Conservation (phyloP, 2,888 invertebrate genomes). For the Junonia oenone region DNA sequence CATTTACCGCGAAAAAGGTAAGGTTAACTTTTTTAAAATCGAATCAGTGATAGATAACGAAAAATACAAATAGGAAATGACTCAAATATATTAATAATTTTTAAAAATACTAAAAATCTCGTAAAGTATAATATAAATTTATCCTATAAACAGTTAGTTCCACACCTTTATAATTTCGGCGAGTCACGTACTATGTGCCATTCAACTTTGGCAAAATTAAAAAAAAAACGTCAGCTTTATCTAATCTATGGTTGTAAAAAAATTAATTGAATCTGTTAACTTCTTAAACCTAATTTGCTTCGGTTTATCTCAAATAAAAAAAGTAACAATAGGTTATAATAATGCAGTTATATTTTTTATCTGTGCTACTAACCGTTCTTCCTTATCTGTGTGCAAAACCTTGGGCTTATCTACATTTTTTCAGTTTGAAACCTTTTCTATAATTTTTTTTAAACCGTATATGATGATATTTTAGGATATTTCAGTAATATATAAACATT, state of each 20-base stretch:
- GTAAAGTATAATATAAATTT: background rate
- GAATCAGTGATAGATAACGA: no score
- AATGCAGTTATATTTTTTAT: background rate
- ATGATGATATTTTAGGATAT: no score
- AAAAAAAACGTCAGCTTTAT: background rate
- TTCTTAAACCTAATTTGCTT: slow-evolving; percentile 6
- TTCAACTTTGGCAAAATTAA: slow-evolving; percentile 3
- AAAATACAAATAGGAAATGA: no score
- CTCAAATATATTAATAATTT: no score
- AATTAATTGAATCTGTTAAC: slow-evolving; percentile 10
- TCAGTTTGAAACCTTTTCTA: no score
- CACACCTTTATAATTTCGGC: background rate
- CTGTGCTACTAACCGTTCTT: background rate
- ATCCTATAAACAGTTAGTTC: background rate
- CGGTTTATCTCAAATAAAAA: slow-evolving; percentile 10
- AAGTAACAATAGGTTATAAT: background rate
- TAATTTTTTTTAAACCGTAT: no score
- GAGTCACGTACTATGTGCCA: background rate
- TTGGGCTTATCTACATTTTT: background rate
- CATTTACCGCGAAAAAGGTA: no score
- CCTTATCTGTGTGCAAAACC: background rate
- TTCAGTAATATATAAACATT: no score
- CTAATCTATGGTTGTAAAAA: slow-evolving; percentile 3
- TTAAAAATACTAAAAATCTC: no score
- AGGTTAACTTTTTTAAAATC: background rate